Evolutionary conservation across 2,888 invertebrate genomes (phyloP), one percentile per base, ranked within the genome.

Genomic region (Caenorhabditis drosophilae): DNA sequence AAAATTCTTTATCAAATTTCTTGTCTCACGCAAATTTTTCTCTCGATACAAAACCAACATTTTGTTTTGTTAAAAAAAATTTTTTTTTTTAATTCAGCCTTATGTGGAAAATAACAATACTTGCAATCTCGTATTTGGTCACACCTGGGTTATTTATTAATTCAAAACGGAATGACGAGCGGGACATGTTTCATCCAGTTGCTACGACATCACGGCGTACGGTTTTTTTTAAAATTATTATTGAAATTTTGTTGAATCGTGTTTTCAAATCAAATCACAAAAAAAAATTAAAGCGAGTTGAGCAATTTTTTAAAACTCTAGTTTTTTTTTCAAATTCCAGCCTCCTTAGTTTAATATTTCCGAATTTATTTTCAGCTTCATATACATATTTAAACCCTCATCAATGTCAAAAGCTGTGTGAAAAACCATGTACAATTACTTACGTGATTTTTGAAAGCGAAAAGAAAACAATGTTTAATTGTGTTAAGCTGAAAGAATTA

Each of bases 181-280:
- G 58, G 20, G 50, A 63, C 42, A 23, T 41, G n/a, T 63, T 54
- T 35, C 58, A 58, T 41, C 54, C 57, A 26, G 50, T 63, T 12
- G 58, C 63, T 3, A 58, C 63, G 4, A 63, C 63, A 31, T 49
- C 48, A 34, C 45, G 45, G 18, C 63, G 63, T 63, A 31, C 53
- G 58, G 50, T 23, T 22, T 51, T 7, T 36, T 36, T 36, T 36
- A 15, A 36, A n/a, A n/a, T n/a, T n/a, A n/a, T n/a, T n/a, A n/a
- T n/a, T n/a, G n/a, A n/a, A n/a, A n/a, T n/a, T n/a, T n/a, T n/a
- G n/a, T n/a, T n/a, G n/a, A n/a, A n/a, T n/a, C n/a, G n/a, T n/a
- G n/a, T n/a, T n/a, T n/a, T n/a, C n/a, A n/a, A n/a, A n/a, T n/a
- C n/a, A n/a, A n/a, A n/a, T n/a, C n/a, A n/a, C n/a, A n/a, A n/a